A percentile compares a stretch with the other conserved stretches of the same genome.
phyloP scores from a whole-genome alignment of 2,113 vertebrate species.

The Madoqua kirkii region DNA sequence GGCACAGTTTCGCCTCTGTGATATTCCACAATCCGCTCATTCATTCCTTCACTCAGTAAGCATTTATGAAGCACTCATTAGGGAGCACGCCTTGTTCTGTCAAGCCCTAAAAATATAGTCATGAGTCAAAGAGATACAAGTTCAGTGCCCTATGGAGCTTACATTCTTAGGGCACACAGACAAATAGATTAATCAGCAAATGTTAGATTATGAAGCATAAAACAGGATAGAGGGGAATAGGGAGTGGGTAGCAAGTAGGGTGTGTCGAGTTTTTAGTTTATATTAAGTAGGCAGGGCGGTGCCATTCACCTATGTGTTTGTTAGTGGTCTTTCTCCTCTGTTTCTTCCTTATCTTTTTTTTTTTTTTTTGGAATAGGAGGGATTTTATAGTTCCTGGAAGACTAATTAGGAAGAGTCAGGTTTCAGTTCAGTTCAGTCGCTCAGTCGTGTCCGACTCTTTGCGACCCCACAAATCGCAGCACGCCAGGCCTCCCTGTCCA shows the following conservation, averaged over 20 bases:
- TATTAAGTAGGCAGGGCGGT: not conserved
- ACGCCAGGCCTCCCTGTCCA: too few species aligned
- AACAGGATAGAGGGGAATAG: not conserved
- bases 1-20: not conserved
- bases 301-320: rapidly evolving
- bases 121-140: not conserved
- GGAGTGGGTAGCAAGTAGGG: not conserved
- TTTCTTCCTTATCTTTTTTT: not conserved
- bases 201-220: not conserved
- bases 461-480: too few species aligned
- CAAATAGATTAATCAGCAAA: not conserved
- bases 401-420: not conserved
- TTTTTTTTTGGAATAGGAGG: not conserved
- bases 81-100: not conserved
- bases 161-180: not conserved
- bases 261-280: not conserved
- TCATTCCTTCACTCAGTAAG: not conserved
- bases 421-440: too few species aligned
- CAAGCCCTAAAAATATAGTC: not conserved
- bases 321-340: not conserved
- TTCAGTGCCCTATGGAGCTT: not conserved
- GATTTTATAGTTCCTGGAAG: not conserved
- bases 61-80: not conserved
- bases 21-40: not conserved
- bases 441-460: too few species aligned